A percentile compares a stretch with the other conserved stretches of the same genome.
These are phyloP conservation scores for Punctoribates punctum DNA, from an alignment of 2,888 invertebrate genomes.

Conservation along the genomic window DNA sequence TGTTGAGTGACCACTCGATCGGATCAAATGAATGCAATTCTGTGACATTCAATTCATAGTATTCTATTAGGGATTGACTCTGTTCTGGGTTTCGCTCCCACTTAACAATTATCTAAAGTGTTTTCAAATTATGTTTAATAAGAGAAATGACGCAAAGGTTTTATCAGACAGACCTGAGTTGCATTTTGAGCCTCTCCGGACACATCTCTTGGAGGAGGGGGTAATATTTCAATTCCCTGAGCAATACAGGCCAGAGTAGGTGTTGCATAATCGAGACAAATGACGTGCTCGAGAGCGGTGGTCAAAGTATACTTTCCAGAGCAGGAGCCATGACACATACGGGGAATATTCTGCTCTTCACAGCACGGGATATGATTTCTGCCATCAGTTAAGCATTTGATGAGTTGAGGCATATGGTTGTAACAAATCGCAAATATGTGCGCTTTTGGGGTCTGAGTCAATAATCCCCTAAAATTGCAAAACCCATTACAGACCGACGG, in stretches of 20 bases:
- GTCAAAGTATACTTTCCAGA: constrained; percentile 72
- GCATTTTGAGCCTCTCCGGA: constrained; percentile 70
- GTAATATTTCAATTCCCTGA: constrained; percentile 61
- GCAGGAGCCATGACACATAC: constrained; percentile 79
- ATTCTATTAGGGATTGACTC: constrained; percentile 58
- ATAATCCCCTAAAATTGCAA: constrained; percentile 69
- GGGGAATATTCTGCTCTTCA: constrained; percentile 72
- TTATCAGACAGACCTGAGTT: constrained; percentile 33
- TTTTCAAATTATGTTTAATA: not conserved
- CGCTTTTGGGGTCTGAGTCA: constrained; percentile 55
- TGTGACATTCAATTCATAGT: constrained; percentile 66
- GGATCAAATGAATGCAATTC: constrained; percentile 47
- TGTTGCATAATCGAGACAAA: constrained; percentile 75
- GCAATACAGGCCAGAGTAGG: constrained; percentile 67
- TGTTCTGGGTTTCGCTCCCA: constrained; percentile 65
- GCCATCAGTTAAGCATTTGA: constrained; percentile 62
- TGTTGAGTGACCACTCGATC: not conserved
- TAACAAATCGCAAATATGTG: constrained; percentile 65
- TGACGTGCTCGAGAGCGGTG: constrained; percentile 76
- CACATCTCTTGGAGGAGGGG: constrained; percentile 66
- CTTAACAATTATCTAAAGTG: not conserved
- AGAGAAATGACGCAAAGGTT: not conserved
- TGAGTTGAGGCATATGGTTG: constrained; percentile 72
- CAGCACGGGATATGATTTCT: constrained; percentile 82
- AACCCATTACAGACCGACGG: constrained; percentile 71